Conservation (phyloP, 2,113 vertebrate species). For the Todiramphus chloris region DNA sequence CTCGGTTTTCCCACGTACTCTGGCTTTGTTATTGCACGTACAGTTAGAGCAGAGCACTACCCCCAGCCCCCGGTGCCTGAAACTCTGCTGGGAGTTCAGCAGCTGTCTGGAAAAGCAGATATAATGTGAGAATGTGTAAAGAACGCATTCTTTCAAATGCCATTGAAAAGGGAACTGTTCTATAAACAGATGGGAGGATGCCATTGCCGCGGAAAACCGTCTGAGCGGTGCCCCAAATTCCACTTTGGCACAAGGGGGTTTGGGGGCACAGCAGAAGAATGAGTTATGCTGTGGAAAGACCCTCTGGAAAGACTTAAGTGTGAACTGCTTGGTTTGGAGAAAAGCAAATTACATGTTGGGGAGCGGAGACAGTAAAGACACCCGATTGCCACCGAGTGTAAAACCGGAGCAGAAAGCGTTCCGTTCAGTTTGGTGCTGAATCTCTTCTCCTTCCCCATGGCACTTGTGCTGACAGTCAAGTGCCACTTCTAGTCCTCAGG, state of each 20-base stretch:
- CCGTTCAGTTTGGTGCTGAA: accelerated
- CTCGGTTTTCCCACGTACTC: neutral
- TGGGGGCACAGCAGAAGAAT: neutral
- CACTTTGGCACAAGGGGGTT: neutral
- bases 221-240: neutral
- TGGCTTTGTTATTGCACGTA: neutral
- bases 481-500: neutral
- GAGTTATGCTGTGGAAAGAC: neutral
- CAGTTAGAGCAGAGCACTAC: neutral
- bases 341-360: neutral
- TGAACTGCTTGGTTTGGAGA: neutral
- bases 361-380: neutral
- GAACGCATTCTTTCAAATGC: neutral
- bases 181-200: neutral
- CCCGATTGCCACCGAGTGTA: neutral
- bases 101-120: neutral
- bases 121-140: neutral
- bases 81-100: neutral
- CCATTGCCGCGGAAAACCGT: neutral
- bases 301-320: neutral
- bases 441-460: too few species aligned
- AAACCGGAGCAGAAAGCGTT: neutral
- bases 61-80: neutral
- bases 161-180: neutral
- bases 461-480: neutral